phyloP scores from a whole-genome alignment of 2,113 vertebrate species.

The Ranitomeya imitator region DNA sequence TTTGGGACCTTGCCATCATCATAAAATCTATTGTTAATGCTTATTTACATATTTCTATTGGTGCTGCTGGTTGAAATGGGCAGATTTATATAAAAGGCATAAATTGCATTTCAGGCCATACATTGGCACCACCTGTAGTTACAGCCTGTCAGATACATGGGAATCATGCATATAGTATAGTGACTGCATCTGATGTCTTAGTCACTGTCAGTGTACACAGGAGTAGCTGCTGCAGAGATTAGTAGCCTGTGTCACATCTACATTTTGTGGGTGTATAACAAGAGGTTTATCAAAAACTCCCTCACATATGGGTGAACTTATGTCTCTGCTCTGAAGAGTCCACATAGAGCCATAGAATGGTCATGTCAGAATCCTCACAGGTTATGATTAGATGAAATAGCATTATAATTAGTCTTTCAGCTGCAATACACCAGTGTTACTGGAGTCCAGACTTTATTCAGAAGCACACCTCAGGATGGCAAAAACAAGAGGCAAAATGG shows the following conservation, averaged over 20 bases:
- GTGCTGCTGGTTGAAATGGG: no score
- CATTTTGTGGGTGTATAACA: background rate
- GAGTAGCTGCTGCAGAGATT: background rate
- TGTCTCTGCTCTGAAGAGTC: background rate
- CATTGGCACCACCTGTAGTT: background rate
- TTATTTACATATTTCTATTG: no score
- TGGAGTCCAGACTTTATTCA: background rate
- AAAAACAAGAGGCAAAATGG: background rate
- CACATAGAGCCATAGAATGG: background rate
- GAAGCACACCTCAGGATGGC: background rate
- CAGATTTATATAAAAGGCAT: background rate
- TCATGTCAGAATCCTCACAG: background rate
- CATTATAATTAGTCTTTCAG: background rate
- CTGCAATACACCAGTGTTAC: background rate
- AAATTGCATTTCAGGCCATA: background rate
- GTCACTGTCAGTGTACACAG: background rate
- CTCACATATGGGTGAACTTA: background rate
- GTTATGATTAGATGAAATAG: background rate
- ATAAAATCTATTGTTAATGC: no score
- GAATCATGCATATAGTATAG: background rate
- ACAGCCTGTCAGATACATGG: background rate
- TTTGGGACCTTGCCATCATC: background rate
- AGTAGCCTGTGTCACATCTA: background rate
- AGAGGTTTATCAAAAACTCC: background rate
- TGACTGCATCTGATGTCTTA: background rate